Base-by-base conservation (phyloP, 2,113 vertebrate species). In the Cyprinodon tularosa region DNA sequence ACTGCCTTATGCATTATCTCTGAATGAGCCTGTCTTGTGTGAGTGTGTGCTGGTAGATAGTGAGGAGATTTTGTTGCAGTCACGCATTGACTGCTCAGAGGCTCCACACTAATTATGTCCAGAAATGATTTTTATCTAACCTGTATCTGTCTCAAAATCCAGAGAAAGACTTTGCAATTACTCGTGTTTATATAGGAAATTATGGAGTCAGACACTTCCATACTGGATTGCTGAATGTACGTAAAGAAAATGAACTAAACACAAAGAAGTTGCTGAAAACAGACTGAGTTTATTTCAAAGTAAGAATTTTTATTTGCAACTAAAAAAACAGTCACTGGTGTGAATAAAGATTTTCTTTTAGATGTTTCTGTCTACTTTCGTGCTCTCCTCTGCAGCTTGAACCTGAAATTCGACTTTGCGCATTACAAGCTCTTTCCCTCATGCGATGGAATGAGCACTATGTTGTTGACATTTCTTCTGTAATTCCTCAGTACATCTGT, bases 21-120 rank as follows among this genome's bases (percentile, higher is more conserved):
- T 53, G 68, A 88, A 67, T 82, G 77, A 83, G 83, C 71, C 74
- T 50, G 88, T 86, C 80, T 88, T 84, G 50, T 75, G 83, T 87
- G 77, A 84, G 69, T 72, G 72, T 63, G 37, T 72, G 78, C 80
- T 88, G 84, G 84, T 88, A 83, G 62, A 84, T 66, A 48, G 72
- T 76, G 62, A 38, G n/a, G 14, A 67, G 80, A 86, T 91, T 72
- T 66, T 73, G 82, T 84, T 90, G 71, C 83, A 77, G 20, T 66
- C 68, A 65, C 59, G 61, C 11, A 61, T 78, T 78, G 74, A 15
- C 44, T 48, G 50, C 74, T 70, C 20, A 53, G 39, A 73, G 66
- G 68, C 78, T 83, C 38, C 66, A 48, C 17, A 72, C 69, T 82
- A 74, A 81, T 72, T 89, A 69, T 81, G 48, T 76, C 68, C 84